Conservation (phyloP, 2,797 vertebrate genomes). For the Tolypeutes matacus region DNA sequence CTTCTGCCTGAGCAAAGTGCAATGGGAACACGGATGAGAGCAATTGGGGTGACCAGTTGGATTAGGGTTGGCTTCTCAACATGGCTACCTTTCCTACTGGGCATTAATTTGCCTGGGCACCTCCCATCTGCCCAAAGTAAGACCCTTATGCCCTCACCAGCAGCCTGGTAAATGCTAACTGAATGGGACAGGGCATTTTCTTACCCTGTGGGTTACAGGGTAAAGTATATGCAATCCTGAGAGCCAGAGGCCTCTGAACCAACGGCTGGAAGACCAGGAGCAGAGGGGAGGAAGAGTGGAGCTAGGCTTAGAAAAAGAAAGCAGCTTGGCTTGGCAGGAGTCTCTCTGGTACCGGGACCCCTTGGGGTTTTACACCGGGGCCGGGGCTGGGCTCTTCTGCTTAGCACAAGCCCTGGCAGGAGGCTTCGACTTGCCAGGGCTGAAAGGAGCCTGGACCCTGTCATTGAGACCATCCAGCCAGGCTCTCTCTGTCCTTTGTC, state of each 20-base stretch:
- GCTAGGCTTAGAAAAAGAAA: conserved; percentile 10
- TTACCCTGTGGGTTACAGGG: background rate
- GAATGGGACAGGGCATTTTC: background rate
- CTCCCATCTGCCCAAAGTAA: background rate
- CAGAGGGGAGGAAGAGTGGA: background rate
- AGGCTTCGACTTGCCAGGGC: conserved; percentile 65
- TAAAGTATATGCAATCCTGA: background rate
- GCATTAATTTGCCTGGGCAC: background rate
- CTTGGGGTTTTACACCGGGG: conserved; percentile 38
- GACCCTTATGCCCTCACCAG: accelerated
- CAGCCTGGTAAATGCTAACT: background rate
- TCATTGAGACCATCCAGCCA: conserved; percentile 80
- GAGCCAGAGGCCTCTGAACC: background rate
- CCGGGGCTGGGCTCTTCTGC: background rate
- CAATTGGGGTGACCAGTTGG: background rate
- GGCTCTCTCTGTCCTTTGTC: conserved; percentile 88
- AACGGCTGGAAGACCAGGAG: conserved; percentile 23
- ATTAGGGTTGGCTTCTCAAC: background rate
- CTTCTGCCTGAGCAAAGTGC: background rate
- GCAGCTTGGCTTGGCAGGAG: conserved; percentile 18
- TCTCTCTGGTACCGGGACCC: background rate
- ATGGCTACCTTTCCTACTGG: background rate
- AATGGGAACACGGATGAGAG: accelerated
- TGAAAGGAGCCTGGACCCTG: conserved; percentile 83
- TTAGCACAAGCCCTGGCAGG: conserved; percentile 66